Conservation (phyloP, 2,797 vertebrate species). For the Falco biarmicus region DNA sequence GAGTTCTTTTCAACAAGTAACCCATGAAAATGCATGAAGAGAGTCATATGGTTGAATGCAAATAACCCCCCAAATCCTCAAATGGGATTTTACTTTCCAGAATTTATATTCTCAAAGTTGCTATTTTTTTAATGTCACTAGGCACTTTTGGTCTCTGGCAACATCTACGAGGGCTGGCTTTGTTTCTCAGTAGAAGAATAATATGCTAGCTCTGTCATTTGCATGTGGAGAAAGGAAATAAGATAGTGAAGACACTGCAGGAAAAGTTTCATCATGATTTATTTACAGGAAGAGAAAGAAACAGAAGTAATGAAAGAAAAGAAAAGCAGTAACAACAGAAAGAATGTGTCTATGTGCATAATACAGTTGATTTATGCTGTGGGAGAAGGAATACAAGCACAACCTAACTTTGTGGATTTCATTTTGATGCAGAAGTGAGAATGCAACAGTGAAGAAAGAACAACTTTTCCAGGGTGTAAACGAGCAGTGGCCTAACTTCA, state of each 20-base stretch:
- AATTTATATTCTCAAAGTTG: neutral
- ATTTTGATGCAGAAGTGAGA: neutral
- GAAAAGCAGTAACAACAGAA: neutral
- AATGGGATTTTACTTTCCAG: neutral
- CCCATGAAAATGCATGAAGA: neutral
- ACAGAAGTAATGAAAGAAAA: neutral
- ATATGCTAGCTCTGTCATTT: neutral
- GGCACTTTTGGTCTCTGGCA: neutral
- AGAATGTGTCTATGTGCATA: neutral
- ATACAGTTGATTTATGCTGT: neutral
- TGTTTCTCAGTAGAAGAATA: neutral
- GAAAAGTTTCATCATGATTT: neutral
- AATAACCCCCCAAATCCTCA: neutral
- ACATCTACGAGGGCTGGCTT: neutral
- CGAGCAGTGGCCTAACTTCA: neutral
- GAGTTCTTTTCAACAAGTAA: neutral
- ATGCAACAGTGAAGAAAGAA: neutral
- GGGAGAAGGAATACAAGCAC: neutral
- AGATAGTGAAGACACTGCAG: neutral
- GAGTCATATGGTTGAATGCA: neutral
- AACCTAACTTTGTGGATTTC: neutral
- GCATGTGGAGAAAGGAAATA: neutral
- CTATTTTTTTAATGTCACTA: neutral
- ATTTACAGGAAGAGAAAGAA: neutral
- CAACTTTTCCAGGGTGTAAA: neutral